Base-by-base conservation (phyloP, 2,888 invertebrate genomes). In the Micropterix aruncella region DNA sequence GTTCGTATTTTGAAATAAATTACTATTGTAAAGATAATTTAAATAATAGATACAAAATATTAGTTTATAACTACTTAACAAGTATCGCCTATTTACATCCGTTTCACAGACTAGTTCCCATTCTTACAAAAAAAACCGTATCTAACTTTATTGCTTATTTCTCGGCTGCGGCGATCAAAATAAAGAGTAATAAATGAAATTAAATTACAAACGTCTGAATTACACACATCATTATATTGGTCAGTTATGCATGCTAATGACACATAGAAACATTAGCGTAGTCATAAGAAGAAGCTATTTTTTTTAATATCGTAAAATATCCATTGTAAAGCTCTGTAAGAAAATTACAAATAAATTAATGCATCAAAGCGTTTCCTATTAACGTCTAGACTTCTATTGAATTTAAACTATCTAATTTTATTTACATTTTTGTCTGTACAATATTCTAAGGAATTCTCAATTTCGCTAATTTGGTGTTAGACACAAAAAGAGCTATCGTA, bases 261-360 rank as follows among this genome's bases (percentile, higher is more conserved):
- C 12, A 27, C 27, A 12, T 27, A 27, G 27, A 27, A 27, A 27
- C 12, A 27, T 27, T 27, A 27, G 27, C 12, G 27, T 27, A 27
- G 27, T 27, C 27, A 27, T 27, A 27, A 27, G 27, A 27, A 27
- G 12, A 27, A 27, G 27, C 27, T 27, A 27, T 12, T 27, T 27
- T 27, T 7, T 27, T 27, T 7, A 27, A 27, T 27, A 27, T n/a
- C n/a, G n/a, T n/a, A n/a, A n/a, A 27, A 27, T 27, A 27, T 27
- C 12, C 7, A 27, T 27, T 63, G 63, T 66, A 69, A 68, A 68
- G 68, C 68, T 69, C 66, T 68, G 64, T 68, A 66, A 67, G 65
- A 65, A 65, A 65, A 67, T 61, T 67, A 66, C 63, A 66, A 65
- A 65, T 27, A 27, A 27, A 27, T 27, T 27, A 27, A 27, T 27